Evolutionary conservation across 2,888 invertebrate species (phyloP), one percentile per base, ranked within the genome.

Genomic region (Dioctria rufipes): DNA sequence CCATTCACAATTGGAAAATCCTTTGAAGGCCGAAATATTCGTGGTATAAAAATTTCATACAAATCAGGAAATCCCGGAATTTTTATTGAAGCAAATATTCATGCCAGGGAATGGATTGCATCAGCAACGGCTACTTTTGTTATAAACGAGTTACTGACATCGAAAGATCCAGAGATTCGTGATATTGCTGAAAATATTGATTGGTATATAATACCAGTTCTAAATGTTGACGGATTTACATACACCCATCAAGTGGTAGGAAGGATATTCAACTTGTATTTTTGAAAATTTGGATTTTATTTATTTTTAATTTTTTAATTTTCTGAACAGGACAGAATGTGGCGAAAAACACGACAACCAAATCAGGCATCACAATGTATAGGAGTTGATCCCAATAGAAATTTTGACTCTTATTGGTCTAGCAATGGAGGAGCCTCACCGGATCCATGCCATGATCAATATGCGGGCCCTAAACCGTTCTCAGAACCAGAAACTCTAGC

Each of bases 221-320:
- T 91, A 3, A 95, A 95, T 87, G 94, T 94, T 49, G 95, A 95
- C 88, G 95, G 95, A n/a, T 95, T 93, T 86, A 91, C 86, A 2
- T 94, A 92, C 85, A 92, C 93, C 0, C 93, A 93, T 84, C 90
- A 90, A 2, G 88, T 86, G 82, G 94, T 94, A 88, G 90, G 91
- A 89, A 82, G 8, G 3, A 67, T 11, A 1, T 37, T 37, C 3
- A 5, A 63, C 5, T 40, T 54, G 25, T 25, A 25, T 25, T 25
- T 25, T 25, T 46, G 49, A 46, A 25, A 25, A 25, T 25, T 25
- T 5, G 37, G 11, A 3, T 37, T 54, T 71, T 37, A 42, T 43
- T 4, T 49, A 54, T 60, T 61, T 8, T 43, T 2, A 8, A 51
- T 8, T 8, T 71, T 13, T 25, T 25, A 25, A 25, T 25, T 69